phyloP scores from a whole-genome alignment of 2,113 vertebrate genomes.

The Tragelaphus strepsiceros region DNA sequence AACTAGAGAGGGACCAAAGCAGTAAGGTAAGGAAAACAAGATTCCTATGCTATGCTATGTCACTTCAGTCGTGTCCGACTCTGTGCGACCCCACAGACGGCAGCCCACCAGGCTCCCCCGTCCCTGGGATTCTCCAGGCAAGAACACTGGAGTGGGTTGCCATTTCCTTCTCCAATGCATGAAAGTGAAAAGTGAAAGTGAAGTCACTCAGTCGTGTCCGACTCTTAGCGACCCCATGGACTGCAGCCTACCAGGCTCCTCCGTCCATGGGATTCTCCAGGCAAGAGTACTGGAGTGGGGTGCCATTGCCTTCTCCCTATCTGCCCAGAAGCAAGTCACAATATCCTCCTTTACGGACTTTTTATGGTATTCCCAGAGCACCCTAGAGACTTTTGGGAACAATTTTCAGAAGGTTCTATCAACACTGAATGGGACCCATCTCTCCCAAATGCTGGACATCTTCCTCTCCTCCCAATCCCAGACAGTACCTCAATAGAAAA shows the following conservation, averaged over 20 bases:
- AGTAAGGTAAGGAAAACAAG: neutral
- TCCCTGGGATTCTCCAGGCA: too few species aligned
- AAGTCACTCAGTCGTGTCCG: too few species aligned
- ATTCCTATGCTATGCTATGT: neutral
- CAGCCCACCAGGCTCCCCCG: too few species aligned
- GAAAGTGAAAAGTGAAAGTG: too few species aligned
- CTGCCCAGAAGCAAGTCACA: neutral
- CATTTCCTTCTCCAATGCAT: too few species aligned
- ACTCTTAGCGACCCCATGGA: too few species aligned
- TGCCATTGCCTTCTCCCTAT: neutral
- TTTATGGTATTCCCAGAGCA: neutral
- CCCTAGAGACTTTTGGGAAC: neutral
- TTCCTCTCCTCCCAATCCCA: neutral
- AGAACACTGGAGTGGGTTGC: too few species aligned
- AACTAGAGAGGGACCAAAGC: neutral
- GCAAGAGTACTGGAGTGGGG: too few species aligned
- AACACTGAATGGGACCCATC: neutral
- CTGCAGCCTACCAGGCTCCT: too few species aligned
- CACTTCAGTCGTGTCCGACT: too few species aligned
- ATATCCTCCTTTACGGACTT: neutral
- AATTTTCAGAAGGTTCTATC: neutral
- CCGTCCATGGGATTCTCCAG: too few species aligned
- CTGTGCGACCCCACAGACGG: too few species aligned
- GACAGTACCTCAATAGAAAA: neutral
- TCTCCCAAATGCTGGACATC: neutral